phyloP scores from a whole-genome alignment of 2,888 invertebrate genomes.

The Stenchaetothrips biformis region DNA sequence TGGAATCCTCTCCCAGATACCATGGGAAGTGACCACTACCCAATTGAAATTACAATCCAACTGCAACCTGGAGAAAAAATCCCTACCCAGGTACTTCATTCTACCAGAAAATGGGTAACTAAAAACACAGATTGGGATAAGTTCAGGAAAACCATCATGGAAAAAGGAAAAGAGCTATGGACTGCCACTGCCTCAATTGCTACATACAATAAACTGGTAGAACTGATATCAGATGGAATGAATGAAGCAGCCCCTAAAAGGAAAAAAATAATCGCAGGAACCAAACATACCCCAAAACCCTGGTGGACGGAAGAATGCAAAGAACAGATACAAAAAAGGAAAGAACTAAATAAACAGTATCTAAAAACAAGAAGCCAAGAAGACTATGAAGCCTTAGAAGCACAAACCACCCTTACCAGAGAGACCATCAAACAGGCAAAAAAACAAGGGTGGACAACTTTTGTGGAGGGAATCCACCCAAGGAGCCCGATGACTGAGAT shows the following conservation, averaged over 20 bases:
- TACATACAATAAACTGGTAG: no score
- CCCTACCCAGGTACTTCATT: no score
- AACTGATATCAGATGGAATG: no score
- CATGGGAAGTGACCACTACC: constrained; percentile 26
- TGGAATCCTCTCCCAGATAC: not conserved
- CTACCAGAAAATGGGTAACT: no score
- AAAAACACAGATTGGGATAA: no score
- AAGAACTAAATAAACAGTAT: not conserved
- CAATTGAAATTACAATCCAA: not conserved
- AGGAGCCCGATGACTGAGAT: no score
- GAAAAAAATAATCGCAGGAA: no score
- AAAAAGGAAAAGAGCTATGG: no score
- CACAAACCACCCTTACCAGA: no score
- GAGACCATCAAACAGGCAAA: constrained; percentile 7
- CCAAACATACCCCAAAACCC: not conserved
- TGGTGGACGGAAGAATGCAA: constrained; percentile 27
- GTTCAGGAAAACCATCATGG: no score
- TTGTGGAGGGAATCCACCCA: not conserved
- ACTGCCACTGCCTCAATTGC: no score
- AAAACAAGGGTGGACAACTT: constrained; percentile 14
- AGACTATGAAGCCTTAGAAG: not conserved
- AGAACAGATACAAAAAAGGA: not conserved
- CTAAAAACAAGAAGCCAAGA: not conserved
- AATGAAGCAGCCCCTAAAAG: no score
- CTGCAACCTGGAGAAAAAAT: not conserved